Evolutionary conservation across 2,888 invertebrate species (phyloP).

Genomic region (Molanna angustata): DNA sequence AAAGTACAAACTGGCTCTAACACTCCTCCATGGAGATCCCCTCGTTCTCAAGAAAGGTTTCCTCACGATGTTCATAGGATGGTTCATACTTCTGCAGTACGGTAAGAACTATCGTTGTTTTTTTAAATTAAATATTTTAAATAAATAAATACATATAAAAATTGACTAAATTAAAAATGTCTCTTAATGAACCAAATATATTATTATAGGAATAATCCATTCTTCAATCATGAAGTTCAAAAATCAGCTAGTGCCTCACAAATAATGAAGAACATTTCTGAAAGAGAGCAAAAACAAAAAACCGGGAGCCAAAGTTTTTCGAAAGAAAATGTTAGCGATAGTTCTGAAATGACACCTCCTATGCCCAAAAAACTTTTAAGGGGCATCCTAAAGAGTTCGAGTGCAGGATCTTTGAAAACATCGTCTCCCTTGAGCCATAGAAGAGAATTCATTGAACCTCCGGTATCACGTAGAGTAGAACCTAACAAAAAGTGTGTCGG

Average conservation of each 20-base stretch:
- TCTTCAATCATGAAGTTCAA: constrained; percentile 57
- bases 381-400: constrained; percentile 42
- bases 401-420: constrained; percentile 39
- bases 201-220: constrained; percentile 50
- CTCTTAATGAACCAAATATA: too few species aligned
- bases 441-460: constrained; percentile 30
- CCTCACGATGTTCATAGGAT: constrained; percentile 25
- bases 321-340: constrained; percentile 27
- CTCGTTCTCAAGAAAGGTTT: constrained; percentile 29
- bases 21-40: constrained; percentile 37
- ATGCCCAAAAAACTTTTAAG: constrained; percentile 33
- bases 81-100: constrained; percentile 21
- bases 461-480: not conserved
- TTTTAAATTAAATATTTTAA: not conserved
- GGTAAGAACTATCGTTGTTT: constrained; percentile 10
- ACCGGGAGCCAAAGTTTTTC: constrained; percentile 12
- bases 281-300: constrained; percentile 12
- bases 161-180: too few species aligned
- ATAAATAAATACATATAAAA: too few species aligned
- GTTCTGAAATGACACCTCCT: constrained; percentile 29
- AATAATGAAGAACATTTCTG: constrained; percentile 41
- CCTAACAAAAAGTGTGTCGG: constrained; percentile 31
- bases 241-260: constrained; percentile 65
- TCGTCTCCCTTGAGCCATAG: constrained; percentile 26
- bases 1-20: constrained; percentile 31